Conservation (phyloP, 2,113 vertebrate species). For the Microcebus jonahi region DNA sequence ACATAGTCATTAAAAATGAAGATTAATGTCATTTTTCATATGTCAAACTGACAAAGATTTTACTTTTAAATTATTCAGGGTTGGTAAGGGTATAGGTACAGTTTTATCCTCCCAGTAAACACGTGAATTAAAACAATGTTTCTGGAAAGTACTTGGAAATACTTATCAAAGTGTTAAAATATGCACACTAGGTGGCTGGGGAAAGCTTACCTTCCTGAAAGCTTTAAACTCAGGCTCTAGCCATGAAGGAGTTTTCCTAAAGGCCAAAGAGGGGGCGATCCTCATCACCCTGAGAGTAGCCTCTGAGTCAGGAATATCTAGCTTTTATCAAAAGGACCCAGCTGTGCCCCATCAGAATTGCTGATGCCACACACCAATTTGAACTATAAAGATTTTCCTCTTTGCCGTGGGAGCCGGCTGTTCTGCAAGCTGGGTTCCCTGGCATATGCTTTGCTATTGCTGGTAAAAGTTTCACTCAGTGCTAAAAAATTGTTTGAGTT, state of each 20-base stretch:
- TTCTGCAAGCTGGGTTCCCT: neutral
- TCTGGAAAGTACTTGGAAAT: neutral
- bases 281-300: neutral
- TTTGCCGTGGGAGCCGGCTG: neutral
- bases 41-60: neutral
- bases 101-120: neutral
- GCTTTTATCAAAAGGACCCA: neutral
- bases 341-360: neutral
- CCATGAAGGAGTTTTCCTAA: neutral
- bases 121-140: neutral
- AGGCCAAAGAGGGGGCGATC: neutral
- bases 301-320: neutral
- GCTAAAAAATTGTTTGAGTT: neutral
- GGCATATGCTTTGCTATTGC: neutral
- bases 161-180: neutral
- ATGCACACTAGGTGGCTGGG: neutral
- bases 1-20: neutral
- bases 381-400: neutral
- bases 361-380: neutral
- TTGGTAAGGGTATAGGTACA: neutral
- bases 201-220: neutral
- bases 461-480: neutral
- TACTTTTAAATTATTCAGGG: neutral
- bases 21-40: neutral
- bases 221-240: neutral